phyloP scores from a whole-genome alignment of 2,797 vertebrate genomes.

The Cottoperca gobio region DNA sequence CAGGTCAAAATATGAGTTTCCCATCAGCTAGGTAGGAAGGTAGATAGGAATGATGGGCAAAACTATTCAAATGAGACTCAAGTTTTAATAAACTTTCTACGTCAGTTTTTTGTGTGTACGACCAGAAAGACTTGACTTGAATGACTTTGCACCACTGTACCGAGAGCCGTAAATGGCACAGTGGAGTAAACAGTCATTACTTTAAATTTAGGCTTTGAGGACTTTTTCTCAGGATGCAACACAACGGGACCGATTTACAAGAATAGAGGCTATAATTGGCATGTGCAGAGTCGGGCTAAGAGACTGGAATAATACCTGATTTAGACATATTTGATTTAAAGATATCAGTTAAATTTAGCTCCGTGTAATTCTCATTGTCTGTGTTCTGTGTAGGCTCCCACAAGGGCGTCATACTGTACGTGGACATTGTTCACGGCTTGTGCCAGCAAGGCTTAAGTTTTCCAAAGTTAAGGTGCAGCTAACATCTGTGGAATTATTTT shows the following conservation, averaged over 20 bases:
- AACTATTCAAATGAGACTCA: not conserved
- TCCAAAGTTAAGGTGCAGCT: not conserved
- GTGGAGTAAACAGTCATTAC: conserved; percentile 26
- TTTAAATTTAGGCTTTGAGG: conserved; percentile 26
- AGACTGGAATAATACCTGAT: conserved; percentile 3
- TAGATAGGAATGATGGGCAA: not conserved
- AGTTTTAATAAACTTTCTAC: not conserved
- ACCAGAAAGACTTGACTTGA: not conserved
- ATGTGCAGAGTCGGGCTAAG: not conserved
- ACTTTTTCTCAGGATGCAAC: conserved; percentile 29
- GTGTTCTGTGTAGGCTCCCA: conserved; percentile 7
- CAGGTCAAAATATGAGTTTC: no score
- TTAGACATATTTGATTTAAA: conserved; percentile 23
- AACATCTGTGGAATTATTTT: conserved; percentile 2
- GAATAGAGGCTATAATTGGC: conserved; percentile 32
- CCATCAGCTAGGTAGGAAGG: no score
- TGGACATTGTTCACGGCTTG: not conserved
- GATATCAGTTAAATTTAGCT: conserved; percentile 32
- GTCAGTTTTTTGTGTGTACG: not conserved
- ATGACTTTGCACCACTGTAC: not conserved
- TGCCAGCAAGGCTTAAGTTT: not conserved
- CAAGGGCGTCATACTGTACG: not conserved
- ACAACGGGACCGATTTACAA: not conserved
- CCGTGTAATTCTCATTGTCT: not conserved
- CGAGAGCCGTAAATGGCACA: conserved; percentile 6